These are phyloP conservation scores for Polypedilum vanderplanki DNA, from an alignment of 1,140 invertebrate species.

Conservation along the genomic window DNA sequence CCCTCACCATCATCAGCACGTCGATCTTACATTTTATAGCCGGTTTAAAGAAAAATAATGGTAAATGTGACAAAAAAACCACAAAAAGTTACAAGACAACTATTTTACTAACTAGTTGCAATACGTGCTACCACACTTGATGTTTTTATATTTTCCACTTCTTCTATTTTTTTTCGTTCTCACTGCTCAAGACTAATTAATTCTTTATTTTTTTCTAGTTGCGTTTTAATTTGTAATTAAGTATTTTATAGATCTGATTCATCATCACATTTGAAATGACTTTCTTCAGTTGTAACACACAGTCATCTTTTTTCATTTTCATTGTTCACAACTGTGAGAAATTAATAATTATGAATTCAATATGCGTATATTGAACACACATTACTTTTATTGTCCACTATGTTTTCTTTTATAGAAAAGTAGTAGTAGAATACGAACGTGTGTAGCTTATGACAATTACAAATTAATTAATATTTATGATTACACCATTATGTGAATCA, in stretches of 20 bases:
- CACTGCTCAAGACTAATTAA: neutral
- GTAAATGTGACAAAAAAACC: neutral
- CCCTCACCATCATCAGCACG: neutral
- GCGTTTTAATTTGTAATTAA: constrained; percentile 6
- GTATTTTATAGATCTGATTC: neutral
- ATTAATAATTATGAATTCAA: constrained; percentile 15
- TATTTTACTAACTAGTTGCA: too few species aligned
- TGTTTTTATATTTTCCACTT: neutral
- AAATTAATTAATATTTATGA: constrained; percentile 9
- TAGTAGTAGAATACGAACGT: neutral
- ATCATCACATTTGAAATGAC: neutral
- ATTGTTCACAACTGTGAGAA: neutral
- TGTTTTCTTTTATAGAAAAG: neutral
- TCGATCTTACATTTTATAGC: neutral
- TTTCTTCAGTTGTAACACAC: neutral
- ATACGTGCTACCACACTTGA: too few species aligned
- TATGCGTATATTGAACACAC: constrained; percentile 3
- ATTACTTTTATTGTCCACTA: neutral
- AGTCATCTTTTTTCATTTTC: neutral
- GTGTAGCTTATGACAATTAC: neutral
- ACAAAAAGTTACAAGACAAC: neutral
- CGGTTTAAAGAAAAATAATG: neutral
- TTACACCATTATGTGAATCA: neutral
- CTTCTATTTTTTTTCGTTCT: neutral
- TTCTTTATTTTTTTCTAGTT: neutral